phyloP scores from a whole-genome alignment of 64 coral and sea anemone genomes.

The Porites australiensis region DNA sequence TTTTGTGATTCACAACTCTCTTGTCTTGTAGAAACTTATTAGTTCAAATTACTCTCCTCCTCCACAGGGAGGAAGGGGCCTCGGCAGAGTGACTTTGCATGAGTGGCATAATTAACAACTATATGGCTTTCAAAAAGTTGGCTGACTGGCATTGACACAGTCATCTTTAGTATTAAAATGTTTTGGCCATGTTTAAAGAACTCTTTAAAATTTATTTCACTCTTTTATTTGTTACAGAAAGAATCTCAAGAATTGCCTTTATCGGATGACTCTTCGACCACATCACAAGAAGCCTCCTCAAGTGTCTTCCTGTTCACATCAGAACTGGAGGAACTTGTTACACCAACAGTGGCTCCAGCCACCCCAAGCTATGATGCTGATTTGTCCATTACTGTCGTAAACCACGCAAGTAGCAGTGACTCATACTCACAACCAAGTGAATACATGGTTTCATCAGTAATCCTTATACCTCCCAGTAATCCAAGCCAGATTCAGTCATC shows the following conservation, averaged over 20 bases:
- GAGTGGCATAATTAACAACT: not conserved
- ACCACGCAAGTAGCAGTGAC: slow-evolving; percentile 16
- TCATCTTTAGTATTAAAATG: no score
- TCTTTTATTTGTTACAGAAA: not conserved
- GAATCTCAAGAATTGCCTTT: not conserved
- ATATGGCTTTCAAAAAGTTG: no score
- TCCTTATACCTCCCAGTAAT: slow-evolving; percentile 32
- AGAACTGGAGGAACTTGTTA: slow-evolving; percentile 63
- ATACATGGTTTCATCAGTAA: slow-evolving; percentile 21
- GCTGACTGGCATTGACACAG: no score
- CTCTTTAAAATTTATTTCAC: not conserved
- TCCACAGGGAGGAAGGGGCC: no score
- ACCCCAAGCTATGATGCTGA: slow-evolving; percentile 78
- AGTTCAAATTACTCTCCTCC: no score
- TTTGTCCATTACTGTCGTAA: slow-evolving; percentile 22
- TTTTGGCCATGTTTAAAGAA: not conserved
- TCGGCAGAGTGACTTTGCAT: no score
- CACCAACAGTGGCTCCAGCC: slow-evolving; percentile 82
- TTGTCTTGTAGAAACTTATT: no score
- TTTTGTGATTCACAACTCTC: no score
- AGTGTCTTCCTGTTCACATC: slow-evolving; percentile 13
- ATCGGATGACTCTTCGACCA: not conserved
- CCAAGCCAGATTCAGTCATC: slow-evolving; percentile 21
- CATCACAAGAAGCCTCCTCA: not conserved
- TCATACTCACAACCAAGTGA: not conserved